Percentiles rank a stretch among this genome's conserved stretches.
Conservation (phyloP, 2,797 vertebrate species). For the Pangasius djambal region DNA sequence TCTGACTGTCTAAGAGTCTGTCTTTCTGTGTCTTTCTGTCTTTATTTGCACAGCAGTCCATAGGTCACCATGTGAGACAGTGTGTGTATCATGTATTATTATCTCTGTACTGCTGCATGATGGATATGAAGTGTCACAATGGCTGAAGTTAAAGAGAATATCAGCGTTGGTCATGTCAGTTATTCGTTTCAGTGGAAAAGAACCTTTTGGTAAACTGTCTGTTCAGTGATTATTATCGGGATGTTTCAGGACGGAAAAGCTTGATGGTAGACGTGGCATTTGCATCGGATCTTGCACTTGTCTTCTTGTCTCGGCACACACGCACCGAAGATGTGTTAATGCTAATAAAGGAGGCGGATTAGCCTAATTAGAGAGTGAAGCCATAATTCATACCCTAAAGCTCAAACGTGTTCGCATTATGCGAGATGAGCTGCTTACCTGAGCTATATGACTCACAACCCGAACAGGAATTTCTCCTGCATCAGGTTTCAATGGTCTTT, state of each 20-base stretch:
- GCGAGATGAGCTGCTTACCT: not conserved
- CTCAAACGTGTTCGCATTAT: too few relatives aligned
- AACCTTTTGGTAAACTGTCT: not conserved
- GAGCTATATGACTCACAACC: not conserved
- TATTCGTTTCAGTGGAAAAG: not conserved
- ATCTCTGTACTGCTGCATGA: not conserved
- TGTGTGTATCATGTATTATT: not conserved
- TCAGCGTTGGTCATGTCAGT: not conserved
- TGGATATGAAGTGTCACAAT: not conserved
- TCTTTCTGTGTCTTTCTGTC: not conserved
- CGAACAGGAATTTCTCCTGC: not conserved
- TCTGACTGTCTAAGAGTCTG: not conserved
- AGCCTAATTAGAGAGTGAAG: not conserved
- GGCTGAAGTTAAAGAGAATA: not conserved
- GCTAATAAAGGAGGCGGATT: not conserved
- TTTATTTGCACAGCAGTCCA: not conserved
- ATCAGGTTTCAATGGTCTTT: not conserved
- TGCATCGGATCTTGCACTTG: not conserved
- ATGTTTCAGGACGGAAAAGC: not conserved
- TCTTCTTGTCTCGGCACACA: not conserved
- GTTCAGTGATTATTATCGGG: not conserved
- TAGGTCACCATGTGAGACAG: not conserved
- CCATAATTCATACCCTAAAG: not conserved
- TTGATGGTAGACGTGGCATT: not conserved
- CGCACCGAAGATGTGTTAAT: not conserved